A percentile compares a stretch with the other conserved stretches of the same genome.
phyloP scores from a whole-genome alignment of 2,888 invertebrate species.

The Cheilosia variabilis region DNA sequence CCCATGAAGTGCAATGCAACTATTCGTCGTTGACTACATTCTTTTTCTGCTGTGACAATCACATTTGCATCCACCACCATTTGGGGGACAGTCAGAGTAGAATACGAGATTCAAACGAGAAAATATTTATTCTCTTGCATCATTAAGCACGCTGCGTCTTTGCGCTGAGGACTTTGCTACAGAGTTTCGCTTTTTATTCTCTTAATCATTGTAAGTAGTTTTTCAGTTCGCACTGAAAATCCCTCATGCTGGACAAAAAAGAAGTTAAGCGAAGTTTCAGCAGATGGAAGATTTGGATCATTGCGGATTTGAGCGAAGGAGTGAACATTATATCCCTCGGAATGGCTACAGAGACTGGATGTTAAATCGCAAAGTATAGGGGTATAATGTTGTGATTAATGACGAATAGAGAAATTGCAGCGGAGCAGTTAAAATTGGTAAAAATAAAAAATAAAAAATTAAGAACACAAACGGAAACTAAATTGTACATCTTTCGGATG shows the following conservation, averaged over 20 bases:
- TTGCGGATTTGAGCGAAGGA: slow-evolving; percentile 71
- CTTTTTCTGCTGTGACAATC: slow-evolving; percentile 43
- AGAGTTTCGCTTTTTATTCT: slow-evolving; percentile 38
- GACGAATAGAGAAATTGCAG: slow-evolving; percentile 59
- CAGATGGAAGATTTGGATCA: slow-evolving; percentile 72
- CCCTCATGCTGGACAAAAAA: slow-evolving; percentile 51
- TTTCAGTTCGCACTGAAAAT: slow-evolving; percentile 63
- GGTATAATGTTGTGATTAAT: slow-evolving; percentile 74
- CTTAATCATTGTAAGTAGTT: slow-evolving; percentile 74
- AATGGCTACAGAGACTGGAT: slow-evolving; percentile 59
- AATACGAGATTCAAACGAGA: slow-evolving; percentile 48
- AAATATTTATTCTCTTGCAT: slow-evolving; percentile 66
- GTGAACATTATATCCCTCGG: slow-evolving; percentile 64
- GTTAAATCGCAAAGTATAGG: slow-evolving; percentile 65
- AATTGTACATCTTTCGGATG: slow-evolving; percentile 35
- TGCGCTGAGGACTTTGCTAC: slow-evolving; percentile 46
- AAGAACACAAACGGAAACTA: slow-evolving; percentile 11
- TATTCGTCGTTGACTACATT: slow-evolving; percentile 23
- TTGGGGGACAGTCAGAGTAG: not conserved
- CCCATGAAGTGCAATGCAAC: slow-evolving; percentile 43
- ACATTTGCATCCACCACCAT: slow-evolving; percentile 50
- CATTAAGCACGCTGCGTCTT: slow-evolving; percentile 68
- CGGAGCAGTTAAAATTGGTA: slow-evolving; percentile 38
- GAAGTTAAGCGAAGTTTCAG: slow-evolving; percentile 69
- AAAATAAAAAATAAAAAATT: slow-evolving; percentile 1